Base-by-base conservation (phyloP, 2,888 invertebrate genomes). In the Acholoe squamosa region DNA sequence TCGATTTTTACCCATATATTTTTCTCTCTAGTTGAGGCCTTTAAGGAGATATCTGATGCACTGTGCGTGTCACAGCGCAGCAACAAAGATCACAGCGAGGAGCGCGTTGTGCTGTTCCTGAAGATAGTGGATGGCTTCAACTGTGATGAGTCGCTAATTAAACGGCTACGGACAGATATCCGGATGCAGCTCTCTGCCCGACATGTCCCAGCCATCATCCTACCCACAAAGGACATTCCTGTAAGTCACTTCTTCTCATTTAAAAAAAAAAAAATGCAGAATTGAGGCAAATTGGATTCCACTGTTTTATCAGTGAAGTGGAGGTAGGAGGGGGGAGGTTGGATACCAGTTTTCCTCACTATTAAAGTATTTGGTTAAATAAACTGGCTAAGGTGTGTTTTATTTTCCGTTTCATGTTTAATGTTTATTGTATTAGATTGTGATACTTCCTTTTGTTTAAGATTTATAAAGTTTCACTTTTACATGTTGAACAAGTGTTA, bases 61-160 rank as follows among this genome's bases (percentile, higher is more conserved):
- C 95, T 97, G 71, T 97, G 97, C 92, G 96, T 97, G 12, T 96
- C 96, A 7, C 96, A 97, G 94, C 93, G 94, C 34, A 93, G 94
- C 43, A 96, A 95, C 92, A 93, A 92, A 3, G 95, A 95, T 90
- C 95, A 95, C 43, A 94, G 94, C 19, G 96, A 97, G 92, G 97
- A 97, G 94, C 94, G 96, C 76, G 97, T 97, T 10, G 93, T 97
- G 0, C 94, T 97, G 61, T 97, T 97, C 93, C 92, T 97, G 80
- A 96, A 96, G 94, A 95, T 97, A 94, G 94, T 94, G 7, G 93
- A 94, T 5, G 95, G 94, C 25, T 92, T 92, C 34, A 92, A 93
- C 22, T 95, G 96, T 90, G 95, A 93, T 25, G 94, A 95, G 16
- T 95, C 95, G 0, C 93, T 97, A 14, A 94, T 95, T 0, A 93